Evolutionary conservation across 2,113 vertebrate species (phyloP).

Genomic region (Esox niger): DNA sequence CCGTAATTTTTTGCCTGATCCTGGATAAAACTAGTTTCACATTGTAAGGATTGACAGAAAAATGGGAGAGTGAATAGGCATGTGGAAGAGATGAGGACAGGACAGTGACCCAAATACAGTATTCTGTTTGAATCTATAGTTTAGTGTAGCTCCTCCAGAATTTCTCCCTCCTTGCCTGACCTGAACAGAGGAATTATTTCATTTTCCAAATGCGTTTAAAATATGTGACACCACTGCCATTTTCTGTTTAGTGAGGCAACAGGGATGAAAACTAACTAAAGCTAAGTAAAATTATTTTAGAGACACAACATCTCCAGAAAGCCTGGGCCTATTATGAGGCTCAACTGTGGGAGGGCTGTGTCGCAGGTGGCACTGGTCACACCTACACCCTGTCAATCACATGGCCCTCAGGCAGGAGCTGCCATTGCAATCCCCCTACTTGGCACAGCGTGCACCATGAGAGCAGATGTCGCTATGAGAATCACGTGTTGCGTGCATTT

Average conservation of each 20-base stretch:
- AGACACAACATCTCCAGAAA: neutral
- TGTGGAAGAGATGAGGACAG: conserved; percentile 37
- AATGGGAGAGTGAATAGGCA: neutral
- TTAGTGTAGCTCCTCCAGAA: neutral
- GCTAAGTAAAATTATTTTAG: neutral
- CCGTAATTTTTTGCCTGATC: neutral
- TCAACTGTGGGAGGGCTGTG: neutral
- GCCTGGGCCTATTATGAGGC: too few relatives aligned
- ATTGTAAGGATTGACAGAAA: neutral
- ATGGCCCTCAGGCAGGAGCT: neutral
- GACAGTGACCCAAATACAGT: conserved; percentile 34
- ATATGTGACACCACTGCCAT: neutral
- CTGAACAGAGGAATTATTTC: neutral
- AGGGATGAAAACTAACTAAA: neutral
- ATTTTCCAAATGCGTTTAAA: neutral
- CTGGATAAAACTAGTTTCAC: neutral
- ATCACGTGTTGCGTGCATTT: neutral
- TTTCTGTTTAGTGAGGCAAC: too few relatives aligned
- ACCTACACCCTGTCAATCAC: neutral
- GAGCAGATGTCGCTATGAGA: neutral
- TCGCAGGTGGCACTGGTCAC: neutral
- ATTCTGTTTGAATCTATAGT: conserved; percentile 21
- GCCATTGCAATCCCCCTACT: neutral
- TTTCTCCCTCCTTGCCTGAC: neutral
- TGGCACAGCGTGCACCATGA: too few relatives aligned